Evolutionary conservation across 1,140 invertebrate genomes (phyloP), one percentile per base, ranked within the genome.

Genomic region (Drosophila saltans): DNA sequence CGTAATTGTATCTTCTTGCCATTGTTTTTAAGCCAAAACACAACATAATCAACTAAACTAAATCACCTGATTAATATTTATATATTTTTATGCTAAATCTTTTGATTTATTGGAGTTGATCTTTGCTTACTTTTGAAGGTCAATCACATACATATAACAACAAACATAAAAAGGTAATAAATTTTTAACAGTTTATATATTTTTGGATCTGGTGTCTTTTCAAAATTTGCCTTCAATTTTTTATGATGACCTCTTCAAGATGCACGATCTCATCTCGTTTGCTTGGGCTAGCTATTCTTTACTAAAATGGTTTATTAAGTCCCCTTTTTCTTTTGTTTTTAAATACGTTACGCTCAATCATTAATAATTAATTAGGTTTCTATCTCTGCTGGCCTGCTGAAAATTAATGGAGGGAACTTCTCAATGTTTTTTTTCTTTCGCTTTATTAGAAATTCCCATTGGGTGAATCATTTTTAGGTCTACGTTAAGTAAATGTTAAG

Each of bases 401-500:
- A 83, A 75, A 71, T 48, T 41, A 73, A 73, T 73, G 60, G 45
- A 36, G 26, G 52, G 26, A 36, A 28, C 41, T 36, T 61, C 33
- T 64, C 24, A 41, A 69, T 43, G 72, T 40, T 62, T 59, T 28
- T 6, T 3, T 48, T 33, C 33, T 57, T 2, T 52, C 8, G 45
- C 21, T 2, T 52, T 26, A 52, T 9, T 52, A 69, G 36, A 78
- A 78, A 86, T 86, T 36, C 75, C 63, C 26, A 55, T 39, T 16
- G 16, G 39, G 36, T 86, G 83, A 88, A 58, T 86, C 82, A 86
- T 28, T 30, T 40, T n/a, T 21, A 26, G 11, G 11, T 76, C 45
- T 33, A 88, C 75, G 75, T 64, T 43, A 24, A 26, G 26, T 30
- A 76, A 88, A 88, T 80, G 73, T 36, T 71, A 77, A 88, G 71